Conservation (phyloP, 1,140 invertebrate species). For the Psilanteris sp. region DNA sequence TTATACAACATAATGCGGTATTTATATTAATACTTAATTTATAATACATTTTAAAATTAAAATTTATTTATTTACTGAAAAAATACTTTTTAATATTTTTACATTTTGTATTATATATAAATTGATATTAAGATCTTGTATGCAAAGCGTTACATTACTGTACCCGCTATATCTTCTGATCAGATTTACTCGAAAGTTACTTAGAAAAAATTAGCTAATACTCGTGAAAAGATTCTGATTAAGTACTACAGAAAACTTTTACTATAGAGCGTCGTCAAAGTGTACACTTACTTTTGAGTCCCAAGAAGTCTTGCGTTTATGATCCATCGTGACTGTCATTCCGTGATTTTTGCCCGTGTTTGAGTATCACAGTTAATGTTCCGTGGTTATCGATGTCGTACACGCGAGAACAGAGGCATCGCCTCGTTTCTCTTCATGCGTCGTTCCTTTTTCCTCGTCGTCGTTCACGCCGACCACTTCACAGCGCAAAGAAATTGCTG, state of each 20-base stretch:
- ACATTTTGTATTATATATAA: too few relatives aligned
- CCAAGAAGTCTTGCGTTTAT: slow-evolving; percentile 79
- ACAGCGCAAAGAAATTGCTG: slow-evolving; percentile 51
- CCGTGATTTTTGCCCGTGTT: slow-evolving; percentile 37
- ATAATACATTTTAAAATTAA: too few relatives aligned
- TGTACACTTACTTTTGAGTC: slow-evolving; percentile 76
- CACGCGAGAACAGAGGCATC: slow-evolving; percentile 61
- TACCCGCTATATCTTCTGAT: too few relatives aligned
- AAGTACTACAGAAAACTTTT: neutral
- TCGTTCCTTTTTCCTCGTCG: slow-evolving; percentile 21
- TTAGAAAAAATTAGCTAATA: too few relatives aligned
- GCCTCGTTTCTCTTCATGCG: slow-evolving; percentile 47
- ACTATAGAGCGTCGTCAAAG: slow-evolving; percentile 18
- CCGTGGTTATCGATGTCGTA: slow-evolving; percentile 60
- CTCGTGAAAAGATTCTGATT: neutral
- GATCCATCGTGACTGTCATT: slow-evolving; percentile 78
- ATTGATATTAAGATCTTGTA: too few relatives aligned
- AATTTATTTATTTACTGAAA: too few relatives aligned
- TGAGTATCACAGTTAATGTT: slow-evolving; percentile 57
- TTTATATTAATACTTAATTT: too few relatives aligned
- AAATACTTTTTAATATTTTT: too few relatives aligned
- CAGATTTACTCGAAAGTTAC: too few relatives aligned
- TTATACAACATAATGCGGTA: too few relatives aligned
- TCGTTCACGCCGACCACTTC: slow-evolving; percentile 31
- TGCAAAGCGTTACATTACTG: too few relatives aligned